phyloP scores from a whole-genome alignment of 2,888 invertebrate genomes.

The Oscheius myriophilus region DNA sequence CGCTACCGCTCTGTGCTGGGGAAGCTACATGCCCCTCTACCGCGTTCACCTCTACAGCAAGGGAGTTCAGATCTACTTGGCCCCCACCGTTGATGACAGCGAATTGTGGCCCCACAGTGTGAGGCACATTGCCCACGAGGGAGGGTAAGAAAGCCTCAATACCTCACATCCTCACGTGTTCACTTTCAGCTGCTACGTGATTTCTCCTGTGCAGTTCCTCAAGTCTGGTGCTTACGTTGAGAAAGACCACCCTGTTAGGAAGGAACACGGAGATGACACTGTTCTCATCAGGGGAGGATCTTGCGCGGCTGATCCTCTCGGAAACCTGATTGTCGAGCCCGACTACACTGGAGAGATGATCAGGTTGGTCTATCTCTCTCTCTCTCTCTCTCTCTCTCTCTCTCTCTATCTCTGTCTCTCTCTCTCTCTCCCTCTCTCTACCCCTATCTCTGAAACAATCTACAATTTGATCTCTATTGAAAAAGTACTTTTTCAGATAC shows the following conservation, averaged over 20 bases:
- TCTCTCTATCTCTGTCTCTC: too few relatives aligned
- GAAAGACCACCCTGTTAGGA: constrained; percentile 46
- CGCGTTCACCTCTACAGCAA: constrained; percentile 47
- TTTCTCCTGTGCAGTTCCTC: constrained; percentile 62
- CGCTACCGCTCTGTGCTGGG: constrained; percentile 63
- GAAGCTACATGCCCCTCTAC: constrained; percentile 62
- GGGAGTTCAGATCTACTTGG: constrained; percentile 61
- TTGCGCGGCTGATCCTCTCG: constrained; percentile 60
- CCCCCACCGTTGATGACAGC: constrained; percentile 64
- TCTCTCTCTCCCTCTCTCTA: neutral
- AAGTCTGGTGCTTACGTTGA: constrained; percentile 52
- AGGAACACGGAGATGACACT: constrained; percentile 42
- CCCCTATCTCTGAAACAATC: too few relatives aligned
- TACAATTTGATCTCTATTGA: too few relatives aligned
- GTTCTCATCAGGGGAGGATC: constrained; percentile 63
- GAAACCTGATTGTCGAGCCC: constrained; percentile 57
- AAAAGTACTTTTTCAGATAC: constrained; percentile 17
- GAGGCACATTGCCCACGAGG: constrained; percentile 62
- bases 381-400: too few relatives aligned
- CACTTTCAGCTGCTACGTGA: constrained; percentile 55
- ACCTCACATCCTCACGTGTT: neutral
- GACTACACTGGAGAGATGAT: constrained; percentile 41
- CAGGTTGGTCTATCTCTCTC: too few relatives aligned
- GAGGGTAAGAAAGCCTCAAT: constrained; percentile 31
- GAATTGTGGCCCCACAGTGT: constrained; percentile 63